Conservation (phyloP, 2,888 invertebrate species). For the Nipponacmea schrenckii region DNA sequence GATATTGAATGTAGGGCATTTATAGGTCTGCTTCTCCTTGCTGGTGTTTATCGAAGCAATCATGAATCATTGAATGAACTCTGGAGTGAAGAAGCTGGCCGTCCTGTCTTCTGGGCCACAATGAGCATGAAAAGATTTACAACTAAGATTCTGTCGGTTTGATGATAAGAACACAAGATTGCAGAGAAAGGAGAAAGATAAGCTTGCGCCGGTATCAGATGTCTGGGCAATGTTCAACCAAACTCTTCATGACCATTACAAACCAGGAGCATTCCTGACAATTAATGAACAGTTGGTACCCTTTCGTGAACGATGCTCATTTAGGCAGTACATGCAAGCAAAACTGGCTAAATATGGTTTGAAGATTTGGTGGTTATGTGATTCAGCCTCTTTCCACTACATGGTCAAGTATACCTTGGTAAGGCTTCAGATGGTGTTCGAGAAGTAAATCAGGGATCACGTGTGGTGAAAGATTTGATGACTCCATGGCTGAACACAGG, state of each 20-base stretch:
- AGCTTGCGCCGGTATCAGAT: background rate
- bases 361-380: background rate
- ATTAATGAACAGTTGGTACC: background rate
- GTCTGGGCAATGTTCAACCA: conserved; percentile 1
- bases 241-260: background rate
- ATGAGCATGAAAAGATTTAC: background rate
- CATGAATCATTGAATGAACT: conserved; percentile 1
- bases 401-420: background rate
- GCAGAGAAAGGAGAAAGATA: background rate
- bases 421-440: background rate
- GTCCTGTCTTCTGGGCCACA: background rate
- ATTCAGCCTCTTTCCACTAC: background rate
- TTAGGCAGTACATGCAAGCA: background rate
- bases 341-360: background rate
- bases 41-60: background rate
- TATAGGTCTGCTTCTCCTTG: background rate
- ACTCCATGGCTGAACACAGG: background rate
- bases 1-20: background rate
- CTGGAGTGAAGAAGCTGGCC: background rate
- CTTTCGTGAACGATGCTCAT: background rate
- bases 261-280: background rate
- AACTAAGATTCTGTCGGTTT: background rate
- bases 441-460: background rate
- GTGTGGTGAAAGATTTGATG: background rate
- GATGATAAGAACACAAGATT: background rate